Conservation (phyloP, 2,888 invertebrate genomes). For the Melanostoma scalare region DNA sequence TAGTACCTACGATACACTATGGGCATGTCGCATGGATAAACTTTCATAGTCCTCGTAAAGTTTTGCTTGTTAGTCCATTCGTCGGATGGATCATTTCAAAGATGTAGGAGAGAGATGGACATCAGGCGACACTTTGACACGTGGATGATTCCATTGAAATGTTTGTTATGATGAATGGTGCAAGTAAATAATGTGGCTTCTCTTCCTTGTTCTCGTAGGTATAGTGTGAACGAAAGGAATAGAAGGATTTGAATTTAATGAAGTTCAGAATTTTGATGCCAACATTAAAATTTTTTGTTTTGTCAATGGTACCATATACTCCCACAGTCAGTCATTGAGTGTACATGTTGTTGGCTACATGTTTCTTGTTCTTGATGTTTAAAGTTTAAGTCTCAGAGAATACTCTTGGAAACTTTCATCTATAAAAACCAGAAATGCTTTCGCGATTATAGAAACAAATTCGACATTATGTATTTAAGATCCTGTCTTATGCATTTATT, state of each 20-base stretch:
- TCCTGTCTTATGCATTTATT: too few relatives aligned
- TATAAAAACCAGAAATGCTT: too few relatives aligned
- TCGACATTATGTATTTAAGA: too few relatives aligned
- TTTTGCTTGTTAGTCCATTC: conserved; percentile 47
- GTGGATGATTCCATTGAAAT: conserved; percentile 72
- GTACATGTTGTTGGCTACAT: too few relatives aligned
- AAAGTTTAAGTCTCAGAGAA: too few relatives aligned
- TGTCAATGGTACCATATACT: too few relatives aligned
- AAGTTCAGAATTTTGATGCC: not conserved
- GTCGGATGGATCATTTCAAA: conserved; percentile 59
- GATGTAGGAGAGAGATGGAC: conserved; percentile 67
- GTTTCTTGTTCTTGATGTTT: too few relatives aligned
- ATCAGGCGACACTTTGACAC: conserved; percentile 71
- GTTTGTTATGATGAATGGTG: conserved; percentile 56
- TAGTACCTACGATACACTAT: conserved; percentile 14
- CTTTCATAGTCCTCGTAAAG: conserved; percentile 61
- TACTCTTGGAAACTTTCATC: too few relatives aligned
- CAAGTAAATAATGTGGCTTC: not conserved
- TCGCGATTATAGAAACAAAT: too few relatives aligned
- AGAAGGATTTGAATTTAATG: conserved; percentile 10
- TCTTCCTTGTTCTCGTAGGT: not conserved
- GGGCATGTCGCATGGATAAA: conserved; percentile 30
- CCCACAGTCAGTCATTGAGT: too few relatives aligned
- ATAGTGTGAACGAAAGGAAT: not conserved
- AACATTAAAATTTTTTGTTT: too few relatives aligned